Evolutionary conservation across 2,888 invertebrate species (phyloP), one percentile per base, ranked within the genome.

Genomic region (Cylindroiulus punctatus): DNA sequence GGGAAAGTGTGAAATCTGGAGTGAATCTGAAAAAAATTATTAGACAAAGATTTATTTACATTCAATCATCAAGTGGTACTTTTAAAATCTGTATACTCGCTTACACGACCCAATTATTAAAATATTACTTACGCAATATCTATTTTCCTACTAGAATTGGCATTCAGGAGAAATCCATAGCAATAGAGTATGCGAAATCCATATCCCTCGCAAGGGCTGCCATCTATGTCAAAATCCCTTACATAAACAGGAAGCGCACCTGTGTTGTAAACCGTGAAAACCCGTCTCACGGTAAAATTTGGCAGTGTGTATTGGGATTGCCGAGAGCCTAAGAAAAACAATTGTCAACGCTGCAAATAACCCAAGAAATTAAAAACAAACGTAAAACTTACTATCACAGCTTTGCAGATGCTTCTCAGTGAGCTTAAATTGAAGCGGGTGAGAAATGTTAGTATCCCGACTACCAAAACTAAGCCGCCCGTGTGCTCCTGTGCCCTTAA

Each of bases 401-500:
- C 93, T 93, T 89, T 92, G 92, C 19, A 94, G 90, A 89, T 93
- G 93, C 89, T 93, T 93, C 87, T 94, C 94, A n/a, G 93, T 92
- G 87, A 95, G 92, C 91, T 98, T 97, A 90, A 98, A 97, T 57
- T 95, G 91, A 36, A 98, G 91, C 7, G 97, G 95, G 26, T 94
- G 93, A 83, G 91, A 89, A 4, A 95, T 94, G 19, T 96, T 96
- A 0, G 97, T 95, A 87, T 94, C 94, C n/a, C 95, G 94, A 89
- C 96, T 97, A 32, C 95, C 97, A 89, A 98, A 95, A 89, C 95
- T 95, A 91, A 99, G 95, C 90, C 95, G 94, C 3, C 98, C 97
- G 88, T 94, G 92, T 0, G 96, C 97, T 22, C 98, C 97, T 90
- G 95, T 94, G 0, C 97, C 98, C 87, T 93, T 94, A 88, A 99